Percentiles rank a stretch among this genome's conserved stretches.
Conservation (phyloP, 64 coral and sea anemone species). For the Pocillopora damicornis region DNA sequence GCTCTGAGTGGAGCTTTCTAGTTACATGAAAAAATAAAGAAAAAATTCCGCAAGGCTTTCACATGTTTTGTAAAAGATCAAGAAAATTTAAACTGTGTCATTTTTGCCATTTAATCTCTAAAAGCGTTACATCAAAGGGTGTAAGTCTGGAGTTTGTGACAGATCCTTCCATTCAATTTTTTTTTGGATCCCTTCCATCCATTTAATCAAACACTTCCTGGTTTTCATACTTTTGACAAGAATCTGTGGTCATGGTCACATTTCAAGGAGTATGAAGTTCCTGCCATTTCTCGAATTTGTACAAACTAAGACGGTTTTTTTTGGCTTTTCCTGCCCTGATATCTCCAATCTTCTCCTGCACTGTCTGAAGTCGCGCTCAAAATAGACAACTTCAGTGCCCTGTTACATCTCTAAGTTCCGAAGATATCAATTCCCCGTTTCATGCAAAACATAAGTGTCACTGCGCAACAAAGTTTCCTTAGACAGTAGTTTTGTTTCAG, state of each 20-base stretch:
- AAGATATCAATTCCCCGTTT: neutral
- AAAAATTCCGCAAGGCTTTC: no score
- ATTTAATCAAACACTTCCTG: no score
- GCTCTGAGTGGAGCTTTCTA: no score
- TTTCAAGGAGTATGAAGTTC: neutral
- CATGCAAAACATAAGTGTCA: neutral
- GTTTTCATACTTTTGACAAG: neutral
- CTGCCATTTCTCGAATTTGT: neutral
- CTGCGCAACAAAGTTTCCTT: neutral
- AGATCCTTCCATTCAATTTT: no score
- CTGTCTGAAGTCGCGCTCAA: neutral
- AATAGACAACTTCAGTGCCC: neutral
- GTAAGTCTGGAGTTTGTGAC: no score
- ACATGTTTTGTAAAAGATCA: no score
- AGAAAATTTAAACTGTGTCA: no score
- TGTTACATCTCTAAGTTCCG: neutral
- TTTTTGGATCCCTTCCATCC: no score
- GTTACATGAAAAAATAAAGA: no score
- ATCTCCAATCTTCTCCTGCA: neutral
- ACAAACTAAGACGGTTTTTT: neutral
- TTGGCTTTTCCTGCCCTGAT: neutral
- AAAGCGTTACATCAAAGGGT: no score
- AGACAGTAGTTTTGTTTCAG: neutral
- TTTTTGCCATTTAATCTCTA: no score
- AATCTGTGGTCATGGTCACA: neutral